Evolutionary conservation across 2,888 invertebrate genomes (phyloP).

Genomic region (Tillus elongatus): DNA sequence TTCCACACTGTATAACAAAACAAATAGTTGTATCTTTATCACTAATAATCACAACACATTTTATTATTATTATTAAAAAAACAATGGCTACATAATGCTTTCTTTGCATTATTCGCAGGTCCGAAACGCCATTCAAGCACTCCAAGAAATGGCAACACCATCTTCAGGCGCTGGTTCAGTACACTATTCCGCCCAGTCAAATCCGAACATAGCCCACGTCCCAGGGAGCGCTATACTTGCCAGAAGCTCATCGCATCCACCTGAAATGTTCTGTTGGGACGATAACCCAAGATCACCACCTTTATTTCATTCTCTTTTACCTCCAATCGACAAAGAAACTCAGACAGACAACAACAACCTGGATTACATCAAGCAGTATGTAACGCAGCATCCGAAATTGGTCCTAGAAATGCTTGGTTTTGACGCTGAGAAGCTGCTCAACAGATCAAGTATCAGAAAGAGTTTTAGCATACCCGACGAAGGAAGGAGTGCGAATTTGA

Average conservation of each 20-base stretch:
- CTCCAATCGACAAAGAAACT: constrained; percentile 39
- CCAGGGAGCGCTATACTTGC: constrained; percentile 50
- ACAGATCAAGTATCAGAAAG: constrained; percentile 29
- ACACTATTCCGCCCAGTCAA: constrained; percentile 68
- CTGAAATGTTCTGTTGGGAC: constrained; percentile 75
- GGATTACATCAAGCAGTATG: constrained; percentile 54
- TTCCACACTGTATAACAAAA: too few species aligned
- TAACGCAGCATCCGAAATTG: constrained; percentile 62
- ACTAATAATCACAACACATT: too few species aligned
- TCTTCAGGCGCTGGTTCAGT: constrained; percentile 35
- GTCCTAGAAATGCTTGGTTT: constrained; percentile 66
- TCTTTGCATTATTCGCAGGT: too few species aligned
- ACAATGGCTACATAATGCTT: too few species aligned
- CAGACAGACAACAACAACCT: constrained; percentile 55
- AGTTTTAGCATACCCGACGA: constrained; percentile 32
- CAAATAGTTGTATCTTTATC: too few species aligned
- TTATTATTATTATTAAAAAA: too few species aligned
- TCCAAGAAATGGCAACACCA: constrained; percentile 71
- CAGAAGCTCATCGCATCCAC: constrained; percentile 74
- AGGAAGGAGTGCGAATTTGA: not conserved
- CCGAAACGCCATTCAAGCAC: constrained; percentile 71
- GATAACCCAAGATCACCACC: constrained; percentile 43
- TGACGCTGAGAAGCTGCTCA: constrained; percentile 46
- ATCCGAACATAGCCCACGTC: constrained; percentile 53
- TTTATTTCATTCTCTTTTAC: constrained; percentile 33